These are phyloP conservation scores for Flexamia atlantica DNA, from an alignment of 2,888 invertebrate species.

Conservation along the genomic window DNA sequence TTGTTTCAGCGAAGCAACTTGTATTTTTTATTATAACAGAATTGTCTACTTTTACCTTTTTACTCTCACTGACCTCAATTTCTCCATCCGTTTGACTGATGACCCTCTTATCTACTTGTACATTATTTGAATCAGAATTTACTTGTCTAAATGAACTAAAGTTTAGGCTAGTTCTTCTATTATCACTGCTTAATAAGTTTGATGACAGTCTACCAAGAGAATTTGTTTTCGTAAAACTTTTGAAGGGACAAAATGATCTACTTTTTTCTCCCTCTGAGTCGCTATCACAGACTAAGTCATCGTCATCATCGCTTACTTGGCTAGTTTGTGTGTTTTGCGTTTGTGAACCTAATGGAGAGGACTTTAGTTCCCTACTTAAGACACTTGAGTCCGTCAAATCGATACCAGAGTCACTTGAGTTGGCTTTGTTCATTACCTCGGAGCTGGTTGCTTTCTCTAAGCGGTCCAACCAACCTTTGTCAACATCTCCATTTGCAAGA, in stretches of 20 bases:
- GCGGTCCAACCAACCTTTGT: constrained; percentile 80
- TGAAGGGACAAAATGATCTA: constrained; percentile 59
- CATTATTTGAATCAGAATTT: not conserved
- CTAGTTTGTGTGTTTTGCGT: not conserved
- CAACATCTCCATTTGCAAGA: constrained; percentile 73
- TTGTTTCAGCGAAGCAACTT: not conserved
- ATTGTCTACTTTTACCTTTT: constrained; percentile 12
- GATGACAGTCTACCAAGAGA: constrained; percentile 8
- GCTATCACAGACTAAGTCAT: constrained; percentile 84
- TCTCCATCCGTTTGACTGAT: constrained; percentile 5
- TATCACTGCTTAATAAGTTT: not conserved
- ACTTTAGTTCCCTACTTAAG: constrained; percentile 18
- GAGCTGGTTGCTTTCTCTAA: constrained; percentile 72
- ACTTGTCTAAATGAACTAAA: constrained; percentile 3
- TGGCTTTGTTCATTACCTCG: constrained; percentile 38
- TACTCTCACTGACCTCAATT: not conserved
- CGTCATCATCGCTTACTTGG: constrained; percentile 74
- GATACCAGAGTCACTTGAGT: constrained; percentile 72
- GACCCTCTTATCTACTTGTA: not conserved
- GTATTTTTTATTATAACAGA: not conserved
- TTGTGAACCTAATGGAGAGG: no score
- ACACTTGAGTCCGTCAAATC: constrained; percentile 66
- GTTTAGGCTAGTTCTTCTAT: not conserved
- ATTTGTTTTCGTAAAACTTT: not conserved
- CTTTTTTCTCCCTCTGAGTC: constrained; percentile 72